Evolutionary conservation across 1,140 invertebrate genomes (phyloP), one percentile per base, ranked within the genome.

Genomic region (Formica exsecta): DNA sequence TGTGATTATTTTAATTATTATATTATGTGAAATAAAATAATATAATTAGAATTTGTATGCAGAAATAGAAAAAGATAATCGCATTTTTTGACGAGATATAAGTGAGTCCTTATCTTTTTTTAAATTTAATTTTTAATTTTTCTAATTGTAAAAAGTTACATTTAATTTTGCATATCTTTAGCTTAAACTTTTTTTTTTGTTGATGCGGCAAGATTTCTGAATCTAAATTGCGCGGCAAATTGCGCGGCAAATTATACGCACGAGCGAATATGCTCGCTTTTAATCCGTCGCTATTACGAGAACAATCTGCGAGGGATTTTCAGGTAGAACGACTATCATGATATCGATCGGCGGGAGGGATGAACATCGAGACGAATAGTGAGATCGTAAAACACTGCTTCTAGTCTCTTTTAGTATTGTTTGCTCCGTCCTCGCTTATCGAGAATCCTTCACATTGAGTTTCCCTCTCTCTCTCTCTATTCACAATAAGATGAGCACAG

Each of bases 231-330:
- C 4, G 11, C n/a, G 9, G 25, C 13, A 74, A 74, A 74, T 74
- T 54, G 70, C 44, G 48, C 16, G 8, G 41, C 41, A 44, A 44
- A 44, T n/a, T 29, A 8, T n/a, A 29, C 71, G 19, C 73, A 11
- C 44, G 7, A 4, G 25, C 32, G 62, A 16, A 19, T 16, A 54
- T 7, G 29, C 32, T 48, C n/a, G 75, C 38, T 51, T 70, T 70
- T 70, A 80, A 80, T 80, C 77, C 77, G 13, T 11, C 51, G 51
- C 36, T 57, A 80, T 80, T 80, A 80, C 32, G 64, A 11, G 32
- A 32, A 80, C 77, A 80, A 80, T 80, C 65, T 80, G 65, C 48
- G 9, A 48, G 22, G 64, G 48, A 80, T 80, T 80, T 80, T 80
- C 77, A 70, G 44, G 62, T 68, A 79, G 77, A 70, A 80, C 65